Conservation (phyloP, 2,113 vertebrate species). For the Helogale parvula region DNA sequence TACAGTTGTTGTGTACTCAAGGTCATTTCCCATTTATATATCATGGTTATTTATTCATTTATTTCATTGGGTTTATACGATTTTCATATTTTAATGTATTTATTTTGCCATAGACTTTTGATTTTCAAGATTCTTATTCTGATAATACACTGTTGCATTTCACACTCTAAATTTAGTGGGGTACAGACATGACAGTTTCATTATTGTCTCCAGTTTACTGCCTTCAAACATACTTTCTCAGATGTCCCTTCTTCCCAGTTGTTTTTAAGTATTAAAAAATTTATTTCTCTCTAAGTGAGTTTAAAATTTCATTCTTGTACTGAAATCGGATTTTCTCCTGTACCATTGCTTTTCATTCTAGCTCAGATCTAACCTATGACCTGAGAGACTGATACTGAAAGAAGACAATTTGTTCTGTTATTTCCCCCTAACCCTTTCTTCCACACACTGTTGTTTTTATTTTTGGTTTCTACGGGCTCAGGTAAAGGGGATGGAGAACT, state of each 20-base stretch:
- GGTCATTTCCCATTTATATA: neutral
- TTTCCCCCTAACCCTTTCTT: neutral
- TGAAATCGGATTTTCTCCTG: neutral
- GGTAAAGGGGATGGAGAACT: neutral
- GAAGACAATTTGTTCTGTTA: neutral
- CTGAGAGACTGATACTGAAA: neutral
- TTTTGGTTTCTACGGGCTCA: neutral
- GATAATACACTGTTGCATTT: neutral
- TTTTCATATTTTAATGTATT: neutral
- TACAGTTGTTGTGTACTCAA: neutral
- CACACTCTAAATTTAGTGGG: neutral
- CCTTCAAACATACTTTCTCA: neutral
- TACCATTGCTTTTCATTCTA: neutral
- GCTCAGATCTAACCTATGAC: neutral
- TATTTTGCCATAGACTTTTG: neutral
- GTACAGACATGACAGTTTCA: neutral
- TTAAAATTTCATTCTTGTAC: neutral
- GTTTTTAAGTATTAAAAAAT: neutral
- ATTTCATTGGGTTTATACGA: neutral
- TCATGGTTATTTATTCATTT: neutral
- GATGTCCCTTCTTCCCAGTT: neutral
- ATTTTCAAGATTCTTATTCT: conserved; percentile 2
- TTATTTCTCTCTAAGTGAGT: neutral
- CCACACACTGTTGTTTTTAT: neutral
- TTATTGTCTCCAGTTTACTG: neutral